Evolutionary conservation across 2,888 invertebrate species (phyloP), one percentile per base, ranked within the genome.

Genomic region (Prosapia bicincta): DNA sequence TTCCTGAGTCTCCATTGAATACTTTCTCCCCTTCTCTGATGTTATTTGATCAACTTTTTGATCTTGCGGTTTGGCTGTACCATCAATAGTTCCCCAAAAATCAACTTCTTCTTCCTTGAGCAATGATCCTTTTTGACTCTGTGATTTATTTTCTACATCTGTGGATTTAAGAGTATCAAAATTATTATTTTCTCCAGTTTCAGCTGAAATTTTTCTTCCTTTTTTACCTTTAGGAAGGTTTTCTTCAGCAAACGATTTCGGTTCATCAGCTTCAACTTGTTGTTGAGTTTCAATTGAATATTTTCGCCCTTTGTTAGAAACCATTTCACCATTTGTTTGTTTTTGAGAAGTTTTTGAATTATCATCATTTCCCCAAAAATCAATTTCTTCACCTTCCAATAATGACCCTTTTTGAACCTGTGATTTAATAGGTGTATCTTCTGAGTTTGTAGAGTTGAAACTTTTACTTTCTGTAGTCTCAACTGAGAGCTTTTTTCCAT

Each of bases 201-300:
- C 70, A 38, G 30, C 15, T 30, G 25, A 38, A 3, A 15, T 54
- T 38, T n/a, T n/a, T 1, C 28, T 25, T 3, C 25, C 65, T 20
- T 65, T 72, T 66, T 13, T 23, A 6, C 1, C 10, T n/a, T 54
- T 15, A 5, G 25, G 20, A n/a, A 65, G n/a, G 7, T 72, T 25
- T 26, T 25, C 26, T 20, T 75, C 66, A 10, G n/a, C 69, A 15
- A 26, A 43, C 26, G 25, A 65, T n/a, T 82, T 80, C 78, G 83
- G 82, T 69, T 81, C 78, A 86, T 81, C 80, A 84, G 13, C 20
- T 54, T 54, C 3, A 20, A 54, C 54, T 10, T 10, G n/a, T 20
- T 54, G 3, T 20, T 54, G 54, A 20, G 54, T 54, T 9, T 54
- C 54, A 54, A 20, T 9, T 54, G 54, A 54, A 54, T 54, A 54